Conservation (phyloP, 2,113 vertebrate genomes). For the Condylura cristata region DNA sequence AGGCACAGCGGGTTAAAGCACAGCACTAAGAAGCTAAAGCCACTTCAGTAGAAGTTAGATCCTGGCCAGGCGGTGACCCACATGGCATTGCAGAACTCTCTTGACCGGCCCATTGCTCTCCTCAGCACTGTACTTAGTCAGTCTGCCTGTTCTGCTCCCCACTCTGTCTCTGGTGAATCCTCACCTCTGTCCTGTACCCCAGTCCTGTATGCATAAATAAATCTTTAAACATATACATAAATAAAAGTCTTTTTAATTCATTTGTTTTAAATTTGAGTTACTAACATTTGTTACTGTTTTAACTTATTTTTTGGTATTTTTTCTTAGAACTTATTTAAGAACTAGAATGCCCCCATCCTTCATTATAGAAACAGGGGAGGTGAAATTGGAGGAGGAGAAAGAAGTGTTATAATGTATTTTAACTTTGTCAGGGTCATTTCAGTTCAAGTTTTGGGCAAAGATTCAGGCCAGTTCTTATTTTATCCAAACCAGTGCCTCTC, state of each 20-base stretch:
- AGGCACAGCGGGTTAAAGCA: too few relatives aligned
- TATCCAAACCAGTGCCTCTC: slow-evolving; percentile 64
- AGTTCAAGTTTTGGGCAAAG: slow-evolving; percentile 59
- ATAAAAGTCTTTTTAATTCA: not conserved
- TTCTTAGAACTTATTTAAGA: slow-evolving; percentile 4
- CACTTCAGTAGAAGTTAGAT: too few relatives aligned
- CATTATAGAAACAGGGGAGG: not conserved
- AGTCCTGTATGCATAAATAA: too few relatives aligned
- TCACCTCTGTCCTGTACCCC: too few relatives aligned
- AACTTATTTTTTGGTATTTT: not conserved
- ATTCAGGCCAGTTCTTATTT: slow-evolving; percentile 76
- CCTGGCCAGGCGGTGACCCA: too few relatives aligned
- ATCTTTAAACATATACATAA: not conserved
- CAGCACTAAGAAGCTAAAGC: too few relatives aligned
- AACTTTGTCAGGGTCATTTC: slow-evolving; percentile 69
- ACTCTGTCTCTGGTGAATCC: too few relatives aligned
- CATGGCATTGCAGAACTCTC: too few relatives aligned
- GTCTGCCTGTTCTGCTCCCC: too few relatives aligned
- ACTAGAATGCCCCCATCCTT: not conserved
- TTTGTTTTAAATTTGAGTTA: not conserved
- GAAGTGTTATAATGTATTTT: slow-evolving; percentile 24
- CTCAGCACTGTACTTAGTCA: too few relatives aligned
- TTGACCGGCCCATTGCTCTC: too few relatives aligned
- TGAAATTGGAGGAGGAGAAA: not conserved
- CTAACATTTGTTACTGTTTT: not conserved